Evolutionary conservation across 2,113 vertebrate genomes (phyloP).

Genomic region (Talpa occidentalis): DNA sequence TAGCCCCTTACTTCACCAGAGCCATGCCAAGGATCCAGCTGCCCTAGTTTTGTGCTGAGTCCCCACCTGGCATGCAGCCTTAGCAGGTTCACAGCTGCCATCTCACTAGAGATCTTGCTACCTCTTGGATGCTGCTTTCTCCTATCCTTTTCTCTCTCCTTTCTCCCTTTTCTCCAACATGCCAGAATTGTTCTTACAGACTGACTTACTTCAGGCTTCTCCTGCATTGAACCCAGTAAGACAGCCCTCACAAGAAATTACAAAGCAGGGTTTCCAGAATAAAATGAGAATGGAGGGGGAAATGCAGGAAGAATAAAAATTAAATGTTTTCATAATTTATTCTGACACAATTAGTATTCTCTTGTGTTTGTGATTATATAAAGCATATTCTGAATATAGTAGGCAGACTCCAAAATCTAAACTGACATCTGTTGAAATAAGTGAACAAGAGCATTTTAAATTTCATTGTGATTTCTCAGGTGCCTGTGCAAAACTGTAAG

Average conservation of each 20-base stretch:
- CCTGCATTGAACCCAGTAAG: background rate
- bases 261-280: background rate
- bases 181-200: too few species aligned
- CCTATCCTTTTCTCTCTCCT: rapidly evolving
- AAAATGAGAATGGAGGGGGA: background rate
- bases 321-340: conserved; percentile 3
- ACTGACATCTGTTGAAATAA: background rate
- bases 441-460: background rate
- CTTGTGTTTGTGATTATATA: background rate
- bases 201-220: background rate
- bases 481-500: background rate
- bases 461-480: background rate
- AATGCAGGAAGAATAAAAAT: background rate
- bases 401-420: conserved; percentile 10
- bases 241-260: background rate
- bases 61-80: background rate
- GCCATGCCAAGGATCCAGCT: background rate
- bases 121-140: background rate
- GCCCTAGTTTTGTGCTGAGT: background rate
- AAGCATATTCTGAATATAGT: background rate
- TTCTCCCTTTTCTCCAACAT: background rate
- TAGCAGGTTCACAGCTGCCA: background rate
- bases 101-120: background rate
- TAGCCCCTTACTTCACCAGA: background rate
- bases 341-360: background rate